Evolutionary conservation across 2,797 vertebrate genomes (phyloP).

Genomic region (Dermochelys coriacea): DNA sequence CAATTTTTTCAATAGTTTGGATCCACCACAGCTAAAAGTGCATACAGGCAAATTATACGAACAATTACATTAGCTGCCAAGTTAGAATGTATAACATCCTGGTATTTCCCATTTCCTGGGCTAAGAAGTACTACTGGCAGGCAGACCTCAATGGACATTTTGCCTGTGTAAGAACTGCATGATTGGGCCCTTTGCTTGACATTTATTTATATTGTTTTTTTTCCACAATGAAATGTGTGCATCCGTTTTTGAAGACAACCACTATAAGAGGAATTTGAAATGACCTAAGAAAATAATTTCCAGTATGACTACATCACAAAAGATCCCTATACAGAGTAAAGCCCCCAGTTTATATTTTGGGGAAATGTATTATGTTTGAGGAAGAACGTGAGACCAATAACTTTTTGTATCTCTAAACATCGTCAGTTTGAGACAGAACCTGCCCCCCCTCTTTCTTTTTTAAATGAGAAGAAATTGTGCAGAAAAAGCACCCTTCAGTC

Average conservation of each 20-base stretch:
- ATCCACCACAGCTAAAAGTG: not conserved
- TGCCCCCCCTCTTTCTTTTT: not conserved
- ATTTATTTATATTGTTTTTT: not conserved
- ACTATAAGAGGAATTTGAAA: not conserved
- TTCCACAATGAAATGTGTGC: not conserved
- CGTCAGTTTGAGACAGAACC: not conserved
- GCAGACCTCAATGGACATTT: not conserved
- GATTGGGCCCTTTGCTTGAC: not conserved
- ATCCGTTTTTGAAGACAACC: not conserved
- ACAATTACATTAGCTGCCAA: not conserved
- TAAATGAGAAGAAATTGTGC: constrained; percentile 28
- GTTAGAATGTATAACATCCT: not conserved
- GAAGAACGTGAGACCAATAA: not conserved
- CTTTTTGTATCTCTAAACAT: constrained; percentile 13
- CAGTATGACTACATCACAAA: not conserved
- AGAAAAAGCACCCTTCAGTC: constrained; percentile 10
- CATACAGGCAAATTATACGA: not conserved
- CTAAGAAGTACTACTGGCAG: not conserved
- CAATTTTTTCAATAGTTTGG: not conserved
- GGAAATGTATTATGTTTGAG: not conserved
- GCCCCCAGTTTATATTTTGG: not conserved
- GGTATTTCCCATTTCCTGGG: not conserved
- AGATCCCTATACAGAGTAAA: not conserved
- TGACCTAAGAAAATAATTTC: not conserved
- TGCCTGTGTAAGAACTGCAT: not conserved